Percentiles rank a stretch among this genome's conserved stretches.
phyloP scores from a whole-genome alignment of 2,888 invertebrate genomes.

The Lathronympha strigana region DNA sequence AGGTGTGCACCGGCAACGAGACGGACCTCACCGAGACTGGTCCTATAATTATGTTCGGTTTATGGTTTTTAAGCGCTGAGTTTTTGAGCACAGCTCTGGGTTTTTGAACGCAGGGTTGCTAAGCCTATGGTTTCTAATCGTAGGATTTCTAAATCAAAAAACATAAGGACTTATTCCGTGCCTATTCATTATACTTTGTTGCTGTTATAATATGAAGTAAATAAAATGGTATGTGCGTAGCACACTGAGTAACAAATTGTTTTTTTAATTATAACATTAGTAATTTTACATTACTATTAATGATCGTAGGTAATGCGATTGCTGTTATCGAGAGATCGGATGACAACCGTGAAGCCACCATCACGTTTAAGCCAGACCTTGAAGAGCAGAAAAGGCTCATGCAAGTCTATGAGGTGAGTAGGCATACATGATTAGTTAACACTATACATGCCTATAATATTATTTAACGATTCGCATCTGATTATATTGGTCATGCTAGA shows the following conservation, averaged over 20 bases:
- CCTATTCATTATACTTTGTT: too few relatives aligned
- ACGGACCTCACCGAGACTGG: constrained; percentile 81
- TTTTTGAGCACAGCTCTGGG: too few relatives aligned
- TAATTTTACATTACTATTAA: neutral
- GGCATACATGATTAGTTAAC: neutral
- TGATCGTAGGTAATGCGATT: constrained; percentile 71
- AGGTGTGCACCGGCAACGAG: constrained; percentile 86
- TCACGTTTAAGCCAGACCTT: constrained; percentile 85
- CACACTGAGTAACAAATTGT: neutral
- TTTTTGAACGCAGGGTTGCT: too few relatives aligned
- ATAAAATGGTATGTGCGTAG: too few relatives aligned
- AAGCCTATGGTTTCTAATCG: too few relatives aligned
- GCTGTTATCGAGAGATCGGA: constrained; percentile 66
- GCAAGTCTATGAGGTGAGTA: constrained; percentile 68
- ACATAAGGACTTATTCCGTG: too few relatives aligned
- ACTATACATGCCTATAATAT: neutral
- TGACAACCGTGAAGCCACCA: constrained; percentile 76
- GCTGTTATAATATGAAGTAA: too few relatives aligned
- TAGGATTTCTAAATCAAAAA: too few relatives aligned
- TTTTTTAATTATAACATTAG: neutral
- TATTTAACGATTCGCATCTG: too few relatives aligned
- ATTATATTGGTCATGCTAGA: too few relatives aligned
- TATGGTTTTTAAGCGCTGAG: too few relatives aligned
- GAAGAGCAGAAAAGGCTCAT: constrained; percentile 84
- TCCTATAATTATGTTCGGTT: too few relatives aligned